These are phyloP conservation scores for Chloropsis cyanopogon DNA, from an alignment of 2,113 vertebrate genomes.

Conservation along the genomic window DNA sequence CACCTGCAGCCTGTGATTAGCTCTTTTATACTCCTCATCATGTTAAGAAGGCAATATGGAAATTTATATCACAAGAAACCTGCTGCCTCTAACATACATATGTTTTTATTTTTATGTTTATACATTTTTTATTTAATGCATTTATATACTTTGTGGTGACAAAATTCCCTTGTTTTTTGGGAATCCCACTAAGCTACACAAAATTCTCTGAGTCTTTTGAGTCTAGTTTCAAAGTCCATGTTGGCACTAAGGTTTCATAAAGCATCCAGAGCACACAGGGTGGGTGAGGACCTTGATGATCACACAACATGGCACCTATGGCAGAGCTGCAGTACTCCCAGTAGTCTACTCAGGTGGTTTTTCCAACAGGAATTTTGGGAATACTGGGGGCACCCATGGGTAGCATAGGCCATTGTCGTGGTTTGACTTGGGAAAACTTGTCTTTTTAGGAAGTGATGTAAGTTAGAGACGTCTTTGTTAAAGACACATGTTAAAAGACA, in stretches of 20 bases:
- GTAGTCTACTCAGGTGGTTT: neutral
- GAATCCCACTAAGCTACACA: neutral
- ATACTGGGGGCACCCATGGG: accelerated
- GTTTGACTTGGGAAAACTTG: too few relatives aligned
- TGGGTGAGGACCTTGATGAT: neutral
- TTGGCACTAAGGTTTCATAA: accelerated
- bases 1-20: neutral
- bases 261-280: neutral
- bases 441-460: too few relatives aligned
- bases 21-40: neutral
- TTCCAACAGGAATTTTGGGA: neutral
- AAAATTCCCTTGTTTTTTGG: neutral
- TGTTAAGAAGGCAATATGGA: neutral
- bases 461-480: too few relatives aligned
- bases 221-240: accelerated
- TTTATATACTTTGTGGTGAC: neutral
- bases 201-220: neutral
- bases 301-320: too few relatives aligned
- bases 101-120: neutral
- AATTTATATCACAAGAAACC: neutral
- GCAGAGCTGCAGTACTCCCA: neutral
- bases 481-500: too few relatives aligned
- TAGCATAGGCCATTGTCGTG: neutral
- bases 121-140: neutral
- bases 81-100: neutral